phyloP scores from a whole-genome alignment of 2,888 invertebrate species.

The Leucophora obtusa region DNA sequence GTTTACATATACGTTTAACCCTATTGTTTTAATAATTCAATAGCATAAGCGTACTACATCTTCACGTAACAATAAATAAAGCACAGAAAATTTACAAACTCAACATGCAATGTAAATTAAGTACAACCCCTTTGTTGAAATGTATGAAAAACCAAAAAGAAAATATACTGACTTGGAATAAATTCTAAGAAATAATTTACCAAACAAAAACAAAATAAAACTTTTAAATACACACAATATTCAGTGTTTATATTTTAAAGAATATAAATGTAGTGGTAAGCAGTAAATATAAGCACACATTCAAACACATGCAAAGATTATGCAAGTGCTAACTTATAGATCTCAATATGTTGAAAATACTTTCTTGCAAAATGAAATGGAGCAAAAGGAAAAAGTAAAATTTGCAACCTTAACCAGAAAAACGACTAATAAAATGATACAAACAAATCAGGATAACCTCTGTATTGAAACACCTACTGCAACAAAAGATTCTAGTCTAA shows the following conservation, averaged over 20 bases:
- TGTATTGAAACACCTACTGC: background rate
- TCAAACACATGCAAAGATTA: constrained; percentile 9
- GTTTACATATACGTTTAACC: background rate
- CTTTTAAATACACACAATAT: background rate
- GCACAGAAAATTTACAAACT: background rate
- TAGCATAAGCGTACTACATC: too few species aligned
- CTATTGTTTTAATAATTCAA: background rate
- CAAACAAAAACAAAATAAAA: background rate
- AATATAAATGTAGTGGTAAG: background rate
- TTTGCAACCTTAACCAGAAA: background rate
- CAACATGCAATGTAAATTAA: constrained; percentile 20
- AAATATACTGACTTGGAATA: background rate
- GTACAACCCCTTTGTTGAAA: background rate
- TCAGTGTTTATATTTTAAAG: background rate
- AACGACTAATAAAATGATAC: background rate
- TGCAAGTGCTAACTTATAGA: constrained; percentile 13
- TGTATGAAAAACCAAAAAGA: background rate
- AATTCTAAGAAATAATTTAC: background rate
- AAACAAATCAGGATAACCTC: background rate
- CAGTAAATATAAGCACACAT: background rate
- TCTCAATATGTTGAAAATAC: constrained; percentile 21
- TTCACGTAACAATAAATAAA: constrained; percentile 7
- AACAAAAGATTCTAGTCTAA: background rate
- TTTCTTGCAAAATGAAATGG: constrained; percentile 22
- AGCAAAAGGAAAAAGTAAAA: background rate